These are phyloP conservation scores for Lepidochitona cinerea DNA, from an alignment of 2,888 invertebrate genomes.

Conservation along the genomic window DNA sequence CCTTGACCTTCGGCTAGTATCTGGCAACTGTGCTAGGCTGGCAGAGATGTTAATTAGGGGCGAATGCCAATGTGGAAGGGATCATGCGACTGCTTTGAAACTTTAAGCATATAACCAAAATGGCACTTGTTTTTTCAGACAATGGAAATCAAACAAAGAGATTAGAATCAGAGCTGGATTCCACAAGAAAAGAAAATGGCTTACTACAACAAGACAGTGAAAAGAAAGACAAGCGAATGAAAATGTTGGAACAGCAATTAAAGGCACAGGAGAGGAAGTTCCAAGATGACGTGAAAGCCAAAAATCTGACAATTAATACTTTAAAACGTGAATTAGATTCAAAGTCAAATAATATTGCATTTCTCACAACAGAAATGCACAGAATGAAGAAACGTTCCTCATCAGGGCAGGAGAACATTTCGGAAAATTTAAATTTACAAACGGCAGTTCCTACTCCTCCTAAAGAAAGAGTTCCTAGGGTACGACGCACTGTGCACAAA, in stretches of 20 bases:
- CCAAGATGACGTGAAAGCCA: constrained; percentile 49
- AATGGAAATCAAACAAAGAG: constrained; percentile 36
- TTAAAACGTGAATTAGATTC: constrained; percentile 57
- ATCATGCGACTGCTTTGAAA: too few relatives aligned
- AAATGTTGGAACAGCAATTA: constrained; percentile 48
- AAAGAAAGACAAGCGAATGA: constrained; percentile 48
- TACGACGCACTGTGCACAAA: background rate
- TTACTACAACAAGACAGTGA: constrained; percentile 34
- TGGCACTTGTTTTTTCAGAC: background rate
- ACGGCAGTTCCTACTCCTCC: constrained; percentile 42
- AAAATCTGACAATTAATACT: constrained; percentile 44
- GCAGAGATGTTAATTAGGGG: too few relatives aligned
- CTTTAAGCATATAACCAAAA: too few relatives aligned
- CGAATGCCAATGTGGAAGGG: too few relatives aligned
- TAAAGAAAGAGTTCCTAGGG: constrained; percentile 25
- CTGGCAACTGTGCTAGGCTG: too few relatives aligned
- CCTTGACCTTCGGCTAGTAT: too few relatives aligned
- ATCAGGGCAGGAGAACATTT: constrained; percentile 14
- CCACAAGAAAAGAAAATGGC: background rate
- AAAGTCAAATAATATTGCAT: constrained; percentile 61
- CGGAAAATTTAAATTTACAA: constrained; percentile 25
- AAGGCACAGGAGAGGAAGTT: constrained; percentile 55
- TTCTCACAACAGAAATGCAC: constrained; percentile 59
- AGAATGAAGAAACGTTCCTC: constrained; percentile 40
- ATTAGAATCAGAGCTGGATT: constrained; percentile 35